Conservation (phyloP, 2,888 invertebrate species). For the Cataglyphis livida region DNA sequence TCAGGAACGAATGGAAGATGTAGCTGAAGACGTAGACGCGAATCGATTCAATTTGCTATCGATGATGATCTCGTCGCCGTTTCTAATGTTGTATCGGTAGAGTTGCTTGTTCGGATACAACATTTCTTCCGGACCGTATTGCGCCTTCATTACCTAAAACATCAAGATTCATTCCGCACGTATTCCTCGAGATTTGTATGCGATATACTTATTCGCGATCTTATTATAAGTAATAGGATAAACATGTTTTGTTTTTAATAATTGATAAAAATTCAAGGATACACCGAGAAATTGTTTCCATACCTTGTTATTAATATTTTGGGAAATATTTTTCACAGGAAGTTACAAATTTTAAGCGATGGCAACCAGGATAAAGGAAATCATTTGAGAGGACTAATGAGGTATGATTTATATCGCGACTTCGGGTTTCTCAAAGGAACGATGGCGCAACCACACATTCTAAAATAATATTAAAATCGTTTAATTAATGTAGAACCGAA, state of each 20-base stretch:
- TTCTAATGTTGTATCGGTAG: conserved; percentile 95
- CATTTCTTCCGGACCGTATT: conserved; percentile 94
- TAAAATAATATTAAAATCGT: conserved; percentile 51
- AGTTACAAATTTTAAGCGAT: neutral
- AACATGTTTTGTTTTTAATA: neutral
- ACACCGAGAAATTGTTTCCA: neutral
- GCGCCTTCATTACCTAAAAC: conserved; percentile 85
- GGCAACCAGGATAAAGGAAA: conserved; percentile 14
- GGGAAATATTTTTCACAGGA: neutral
- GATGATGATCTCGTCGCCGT: conserved; percentile 96
- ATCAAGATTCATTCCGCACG: neutral
- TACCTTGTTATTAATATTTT: conserved; percentile 10
- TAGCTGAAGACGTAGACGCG: conserved; percentile 79
- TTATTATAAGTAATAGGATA: neutral
- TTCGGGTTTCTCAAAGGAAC: conserved; percentile 66
- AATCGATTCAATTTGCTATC: conserved; percentile 91
- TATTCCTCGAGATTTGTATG: neutral
- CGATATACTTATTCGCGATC: neutral
- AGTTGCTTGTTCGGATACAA: conserved; percentile 95
- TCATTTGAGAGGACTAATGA: neutral
- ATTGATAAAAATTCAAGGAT: neutral
- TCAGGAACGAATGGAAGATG: conserved; percentile 84
- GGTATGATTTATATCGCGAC: conserved; percentile 66
- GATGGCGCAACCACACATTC: conserved; percentile 74
- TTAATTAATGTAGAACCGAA: neutral